phyloP scores from a whole-genome alignment of 2,797 vertebrate genomes.

The Notolepis coatsorum region DNA sequence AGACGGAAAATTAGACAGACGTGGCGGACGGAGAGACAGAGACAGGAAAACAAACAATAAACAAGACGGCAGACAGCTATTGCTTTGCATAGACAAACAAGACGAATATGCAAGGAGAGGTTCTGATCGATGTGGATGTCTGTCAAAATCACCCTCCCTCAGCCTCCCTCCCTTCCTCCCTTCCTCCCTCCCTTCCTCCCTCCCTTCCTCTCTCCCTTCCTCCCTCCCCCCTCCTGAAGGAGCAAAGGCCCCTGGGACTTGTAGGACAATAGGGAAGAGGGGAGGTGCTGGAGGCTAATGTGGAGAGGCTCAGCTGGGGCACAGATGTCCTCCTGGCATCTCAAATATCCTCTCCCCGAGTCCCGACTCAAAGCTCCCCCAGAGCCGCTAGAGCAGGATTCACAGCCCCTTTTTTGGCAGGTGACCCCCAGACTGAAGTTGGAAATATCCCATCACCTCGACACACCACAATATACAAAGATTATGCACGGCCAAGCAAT shows the following conservation, averaged over 20 bases:
- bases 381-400: conserved; percentile 11
- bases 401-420: too few species aligned
- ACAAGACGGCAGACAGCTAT: too few species aligned
- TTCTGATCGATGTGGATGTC: conserved; percentile 7
- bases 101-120: not conserved
- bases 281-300: conserved; percentile 61
- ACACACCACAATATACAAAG: too few species aligned
- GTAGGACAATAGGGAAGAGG: conserved; percentile 66
- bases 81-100: not conserved
- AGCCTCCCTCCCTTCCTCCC: not conserved
- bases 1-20: not conserved
- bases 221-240: conserved; percentile 26
- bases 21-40: not conserved
- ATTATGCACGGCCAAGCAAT: too few species aligned
- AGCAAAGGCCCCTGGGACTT: conserved; percentile 67
- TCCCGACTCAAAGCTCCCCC: conserved; percentile 42
- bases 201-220: not conserved
- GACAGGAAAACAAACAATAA: not conserved
- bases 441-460: too few species aligned
- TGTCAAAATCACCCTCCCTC: not conserved
- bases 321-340: conserved; percentile 68
- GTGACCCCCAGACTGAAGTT: too few species aligned
- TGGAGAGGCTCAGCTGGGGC: conserved; percentile 68
- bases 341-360: conserved; percentile 41
- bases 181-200: not conserved